phyloP scores from a whole-genome alignment of 30 jellyfish, hydroid and myxozoan genomes.

The Mastigias papua region DNA sequence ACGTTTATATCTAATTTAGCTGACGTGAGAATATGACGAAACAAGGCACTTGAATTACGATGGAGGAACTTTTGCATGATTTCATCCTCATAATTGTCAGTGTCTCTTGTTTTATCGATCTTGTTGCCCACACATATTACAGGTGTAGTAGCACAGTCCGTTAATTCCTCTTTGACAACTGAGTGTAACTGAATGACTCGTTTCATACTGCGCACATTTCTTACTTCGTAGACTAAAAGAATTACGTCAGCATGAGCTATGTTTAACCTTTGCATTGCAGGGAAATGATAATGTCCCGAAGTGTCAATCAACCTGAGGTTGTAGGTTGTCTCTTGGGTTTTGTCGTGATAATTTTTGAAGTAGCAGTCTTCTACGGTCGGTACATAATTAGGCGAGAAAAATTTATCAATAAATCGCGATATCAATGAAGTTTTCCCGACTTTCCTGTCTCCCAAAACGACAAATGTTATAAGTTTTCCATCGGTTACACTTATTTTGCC shows the following conservation, averaged over 20 bases:
- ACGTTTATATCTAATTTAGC: conserved; percentile 56
- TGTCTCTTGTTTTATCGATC: conserved; percentile 37
- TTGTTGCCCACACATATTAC: conserved; percentile 48
- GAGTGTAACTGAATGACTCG: not conserved
- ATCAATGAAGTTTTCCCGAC: conserved; percentile 58
- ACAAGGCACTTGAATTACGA: not conserved
- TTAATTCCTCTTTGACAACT: conserved; percentile 10
- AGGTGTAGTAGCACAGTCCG: conserved; percentile 21
- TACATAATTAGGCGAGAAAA: conserved; percentile 24
- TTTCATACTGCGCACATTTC: conserved; percentile 7
- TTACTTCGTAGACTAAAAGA: conserved; percentile 49
- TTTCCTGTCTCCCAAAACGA: conserved; percentile 30
- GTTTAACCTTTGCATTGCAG: conserved; percentile 69
- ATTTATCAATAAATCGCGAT: conserved; percentile 16
- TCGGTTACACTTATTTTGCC: not conserved
- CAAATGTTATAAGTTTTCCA: conserved; percentile 28
- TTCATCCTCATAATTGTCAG: conserved; percentile 11
- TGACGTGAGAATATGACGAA: conserved; percentile 55
- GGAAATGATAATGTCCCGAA: conserved; percentile 59
- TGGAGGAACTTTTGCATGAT: conserved; percentile 17
- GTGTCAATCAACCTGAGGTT: conserved; percentile 45
- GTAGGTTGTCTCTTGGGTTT: not conserved
- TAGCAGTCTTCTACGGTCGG: conserved; percentile 67
- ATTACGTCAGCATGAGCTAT: conserved; percentile 49
- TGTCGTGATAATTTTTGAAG: conserved; percentile 13